Evolutionary conservation across 2,888 invertebrate species (phyloP).

Genomic region (Anodontia alba): DNA sequence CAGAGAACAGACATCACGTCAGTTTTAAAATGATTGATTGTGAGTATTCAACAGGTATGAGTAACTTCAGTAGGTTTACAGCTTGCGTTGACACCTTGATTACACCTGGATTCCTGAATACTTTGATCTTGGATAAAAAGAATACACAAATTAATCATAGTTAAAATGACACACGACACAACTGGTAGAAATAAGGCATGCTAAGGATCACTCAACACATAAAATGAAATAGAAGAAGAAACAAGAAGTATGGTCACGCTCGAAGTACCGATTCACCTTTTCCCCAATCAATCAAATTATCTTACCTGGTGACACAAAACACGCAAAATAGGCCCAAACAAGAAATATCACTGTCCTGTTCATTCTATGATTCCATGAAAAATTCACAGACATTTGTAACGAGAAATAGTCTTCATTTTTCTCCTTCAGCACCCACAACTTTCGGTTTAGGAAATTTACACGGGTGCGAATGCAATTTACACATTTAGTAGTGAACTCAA

Average conservation of each 20-base stretch:
- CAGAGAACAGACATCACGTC: no score
- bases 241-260: not conserved
- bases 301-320: slow-evolving; percentile 3
- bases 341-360: slow-evolving; percentile 19
- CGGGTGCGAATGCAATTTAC: slow-evolving; percentile 13
- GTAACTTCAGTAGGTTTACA: not conserved
- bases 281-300: not conserved
- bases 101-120: not conserved
- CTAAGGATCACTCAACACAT: no score
- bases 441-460: slow-evolving; percentile 28
- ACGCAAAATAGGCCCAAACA: slow-evolving; percentile 8
- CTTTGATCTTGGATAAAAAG: slow-evolving; percentile 1
- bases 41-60: not conserved
- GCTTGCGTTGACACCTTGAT: not conserved
- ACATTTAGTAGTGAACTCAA: slow-evolving; percentile 6
- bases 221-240: no score
- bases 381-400: slow-evolving; percentile 50
- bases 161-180: no score
- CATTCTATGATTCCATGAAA: slow-evolving; percentile 43
- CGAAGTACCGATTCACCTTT: not conserved
- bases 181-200: no score
- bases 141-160: no score
- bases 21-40: no score
- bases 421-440: slow-evolving; percentile 8
- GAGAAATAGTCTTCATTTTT: slow-evolving; percentile 49